Conservation (phyloP, 2,113 vertebrate genomes). For the Caranx melampygus region DNA sequence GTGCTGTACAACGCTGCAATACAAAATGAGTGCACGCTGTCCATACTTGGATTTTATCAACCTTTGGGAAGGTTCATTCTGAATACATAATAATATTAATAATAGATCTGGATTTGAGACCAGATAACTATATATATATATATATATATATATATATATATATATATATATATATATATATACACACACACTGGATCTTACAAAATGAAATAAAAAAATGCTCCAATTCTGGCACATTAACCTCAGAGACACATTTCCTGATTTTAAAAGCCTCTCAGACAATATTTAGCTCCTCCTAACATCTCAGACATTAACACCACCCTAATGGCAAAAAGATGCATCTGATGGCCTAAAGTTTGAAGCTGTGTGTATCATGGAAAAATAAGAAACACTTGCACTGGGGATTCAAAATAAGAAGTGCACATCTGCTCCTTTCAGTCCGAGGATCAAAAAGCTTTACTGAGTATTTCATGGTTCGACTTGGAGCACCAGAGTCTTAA, state of each 20-base stretch:
- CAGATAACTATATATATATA: neutral
- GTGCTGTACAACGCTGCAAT: neutral
- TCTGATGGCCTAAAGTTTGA: neutral
- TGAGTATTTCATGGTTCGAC: conserved; percentile 35
- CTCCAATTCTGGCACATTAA: neutral
- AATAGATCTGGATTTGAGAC: neutral
- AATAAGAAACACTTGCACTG: conserved; percentile 19
- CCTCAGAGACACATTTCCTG: neutral
- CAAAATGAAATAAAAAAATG: neutral
- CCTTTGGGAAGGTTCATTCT: neutral
- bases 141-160: no score
- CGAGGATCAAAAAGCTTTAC: conserved; percentile 62
- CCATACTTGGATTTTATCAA: neutral
- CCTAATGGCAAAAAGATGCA: neutral
- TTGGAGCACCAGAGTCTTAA: conserved; percentile 43
- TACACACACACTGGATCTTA: neutral
- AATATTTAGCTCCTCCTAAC: neutral
- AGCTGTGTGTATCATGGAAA: neutral
- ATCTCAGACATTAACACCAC: neutral
- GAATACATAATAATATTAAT: neutral
- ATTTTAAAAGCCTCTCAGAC: neutral
- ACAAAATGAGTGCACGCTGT: neutral
- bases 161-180: neutral
- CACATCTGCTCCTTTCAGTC: conserved; percentile 41
- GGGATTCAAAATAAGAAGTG: conserved; percentile 19